These are phyloP conservation scores for Neolamprologus variostigma DNA, from an alignment of 2,113 vertebrate genomes.

Conservation along the genomic window DNA sequence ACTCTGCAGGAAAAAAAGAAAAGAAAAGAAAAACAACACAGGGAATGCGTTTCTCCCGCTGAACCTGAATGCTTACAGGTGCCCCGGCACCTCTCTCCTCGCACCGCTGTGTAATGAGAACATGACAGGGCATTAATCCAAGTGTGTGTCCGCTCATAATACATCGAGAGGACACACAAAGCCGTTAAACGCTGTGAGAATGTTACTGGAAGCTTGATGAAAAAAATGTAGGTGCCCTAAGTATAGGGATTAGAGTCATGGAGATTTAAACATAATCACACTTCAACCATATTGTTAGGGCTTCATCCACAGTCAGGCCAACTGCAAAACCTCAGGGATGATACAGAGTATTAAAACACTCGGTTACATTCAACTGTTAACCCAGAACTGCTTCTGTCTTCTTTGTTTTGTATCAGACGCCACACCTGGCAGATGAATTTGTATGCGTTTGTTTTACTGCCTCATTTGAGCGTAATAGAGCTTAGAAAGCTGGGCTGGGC, in stretches of 20 bases:
- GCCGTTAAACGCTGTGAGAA: slow-evolving; percentile 16
- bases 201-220: slow-evolving; percentile 20
- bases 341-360: not conserved
- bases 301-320: slow-evolving; percentile 3
- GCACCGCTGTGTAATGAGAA: slow-evolving; percentile 9
- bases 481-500: not conserved
- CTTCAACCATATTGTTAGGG: slow-evolving; percentile 20
- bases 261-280: slow-evolving; percentile 49
- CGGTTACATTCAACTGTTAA: not conserved
- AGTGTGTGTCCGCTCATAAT: slow-evolving; percentile 25
- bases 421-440: slow-evolving; percentile 7
- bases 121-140: slow-evolving; percentile 53
- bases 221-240: not conserved
- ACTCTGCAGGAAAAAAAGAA: not conserved
- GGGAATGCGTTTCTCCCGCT: not conserved
- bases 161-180: slow-evolving; percentile 28
- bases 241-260: slow-evolving; percentile 35
- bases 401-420: not conserved
- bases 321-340: not conserved
- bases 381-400: not conserved
- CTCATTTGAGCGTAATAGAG: slow-evolving; percentile 17
- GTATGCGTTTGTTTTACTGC: slow-evolving; percentile 22
- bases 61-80: slow-evolving; percentile 3
- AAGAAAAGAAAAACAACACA: not conserved
- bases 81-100: not conserved